Percentiles rank a stretch among this genome's conserved stretches.
Evolutionary conservation across 2,888 invertebrate genomes (phyloP).

Genomic region (Spialia ferax): DNA sequence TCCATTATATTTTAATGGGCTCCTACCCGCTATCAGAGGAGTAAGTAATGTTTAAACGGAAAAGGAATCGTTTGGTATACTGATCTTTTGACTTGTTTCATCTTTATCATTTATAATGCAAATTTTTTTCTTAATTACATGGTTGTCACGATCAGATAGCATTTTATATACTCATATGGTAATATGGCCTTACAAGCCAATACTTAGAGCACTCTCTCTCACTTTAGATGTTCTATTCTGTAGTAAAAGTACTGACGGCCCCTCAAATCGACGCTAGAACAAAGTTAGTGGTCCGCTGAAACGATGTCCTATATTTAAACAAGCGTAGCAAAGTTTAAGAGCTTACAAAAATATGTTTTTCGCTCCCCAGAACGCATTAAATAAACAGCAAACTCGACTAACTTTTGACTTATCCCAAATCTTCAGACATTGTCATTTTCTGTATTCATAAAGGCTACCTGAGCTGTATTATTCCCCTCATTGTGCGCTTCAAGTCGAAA

Average conservation of each 20-base stretch:
- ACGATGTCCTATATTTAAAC: too few relatives aligned
- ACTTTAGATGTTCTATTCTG: too few relatives aligned
- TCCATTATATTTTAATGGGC: constrained; percentile 25
- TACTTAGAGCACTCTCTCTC: too few relatives aligned
- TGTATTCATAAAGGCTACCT: constrained; percentile 79
- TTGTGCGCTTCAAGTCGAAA: constrained; percentile 80
- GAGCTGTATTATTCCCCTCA: constrained; percentile 63
- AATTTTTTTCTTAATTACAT: too few relatives aligned
- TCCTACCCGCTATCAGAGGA: not conserved
- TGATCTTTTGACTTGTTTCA: not conserved
- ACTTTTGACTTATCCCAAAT: constrained; percentile 81
- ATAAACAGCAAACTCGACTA: constrained; percentile 63
- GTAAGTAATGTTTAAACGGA: not conserved
- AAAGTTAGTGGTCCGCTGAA: not conserved
- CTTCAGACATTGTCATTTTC: constrained; percentile 73
- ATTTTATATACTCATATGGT: too few relatives aligned
- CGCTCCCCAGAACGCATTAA: constrained; percentile 53
- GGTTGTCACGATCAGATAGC: too few relatives aligned
- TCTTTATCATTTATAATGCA: too few relatives aligned
- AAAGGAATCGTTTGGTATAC: not conserved
- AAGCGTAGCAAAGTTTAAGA: not conserved
- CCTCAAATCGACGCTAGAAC: not conserved
- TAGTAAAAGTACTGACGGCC: too few relatives aligned
- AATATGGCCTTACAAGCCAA: too few relatives aligned
- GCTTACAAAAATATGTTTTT: constrained; percentile 52